Base-by-base conservation (phyloP, 2,888 invertebrate species). In the Agrotis exclamationis region DNA sequence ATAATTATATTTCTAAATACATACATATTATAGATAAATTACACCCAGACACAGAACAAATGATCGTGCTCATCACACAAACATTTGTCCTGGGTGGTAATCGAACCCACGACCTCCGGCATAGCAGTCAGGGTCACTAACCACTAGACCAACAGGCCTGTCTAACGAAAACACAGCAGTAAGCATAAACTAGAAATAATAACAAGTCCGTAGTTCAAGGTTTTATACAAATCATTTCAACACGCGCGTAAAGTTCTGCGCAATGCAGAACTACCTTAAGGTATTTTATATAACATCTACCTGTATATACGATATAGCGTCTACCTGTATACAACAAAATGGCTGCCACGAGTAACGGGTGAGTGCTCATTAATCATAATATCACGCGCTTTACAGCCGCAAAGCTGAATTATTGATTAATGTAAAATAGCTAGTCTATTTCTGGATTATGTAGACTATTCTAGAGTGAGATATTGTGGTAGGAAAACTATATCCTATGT, bases 401-500 rank as follows among this genome's bases (percentile, higher is more conserved):
- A n/a, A 4, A 66, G 16, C 51, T 68, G 56, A 0, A 14, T 73
- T 79, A 66, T 74, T 73, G 79, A 76, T 73, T 66, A n/a, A 79
- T 51, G 39, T 28, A 54, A 62, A 60, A 56, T 20, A 47, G 22
- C 2, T 13, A 1, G 3, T 33, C 24, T 64, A 57, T 64, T 53
- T 51, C 4, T 50, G 11, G 14, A n/a, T 33, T 18, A 16, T 48
- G 44, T 22, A n/a, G n/a, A 47, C 9, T 67, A 47, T 9, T 18
- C 16, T 9, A 62, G 1, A n/a, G 0, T 51, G 22, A 51, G 3
- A 22, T 28, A 22, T 7, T 16, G n/a, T 6, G 45, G 9, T 51
- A 22, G 22, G n/a, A n/a, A n/a, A n/a, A n/a, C n/a, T n/a, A n/a
- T n/a, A n/a, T n/a, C n/a, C n/a, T n/a, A n/a, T n/a, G n/a, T n/a